phyloP scores from a whole-genome alignment of 2,888 invertebrate species.

The Pedicia rivosa region DNA sequence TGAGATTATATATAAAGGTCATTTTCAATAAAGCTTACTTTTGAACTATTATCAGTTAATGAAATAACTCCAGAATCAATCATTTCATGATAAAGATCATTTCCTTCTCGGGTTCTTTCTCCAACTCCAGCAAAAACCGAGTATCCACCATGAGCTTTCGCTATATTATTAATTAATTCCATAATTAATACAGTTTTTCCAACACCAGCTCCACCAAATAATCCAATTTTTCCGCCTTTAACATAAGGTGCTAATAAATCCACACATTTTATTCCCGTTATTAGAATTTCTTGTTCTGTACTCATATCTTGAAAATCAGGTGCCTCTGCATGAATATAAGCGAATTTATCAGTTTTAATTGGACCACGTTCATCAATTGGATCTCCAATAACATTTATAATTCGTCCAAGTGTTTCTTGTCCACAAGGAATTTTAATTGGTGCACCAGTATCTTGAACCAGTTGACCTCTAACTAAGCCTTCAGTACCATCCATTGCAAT shows the following conservation, averaged over 20 bases:
- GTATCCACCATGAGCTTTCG: conserved; percentile 92
- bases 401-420: conserved; percentile 76
- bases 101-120: conserved; percentile 87
- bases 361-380: conserved; percentile 80
- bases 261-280: conserved; percentile 84
- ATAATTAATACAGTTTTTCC: conserved; percentile 93
- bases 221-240: conserved; percentile 87
- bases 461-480: conserved; percentile 73
- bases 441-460: conserved; percentile 62
- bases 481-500: conserved; percentile 93
- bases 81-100: conserved; percentile 93
- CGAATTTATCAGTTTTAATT: conserved; percentile 56
- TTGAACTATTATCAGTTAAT: conserved; percentile 75
- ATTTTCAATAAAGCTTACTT: conserved; percentile 23
- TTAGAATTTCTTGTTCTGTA: conserved; percentile 79
- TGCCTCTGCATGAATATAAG: conserved; percentile 79
- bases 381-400: conserved; percentile 84
- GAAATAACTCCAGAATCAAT: conserved; percentile 87
- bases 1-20: neutral
- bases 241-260: conserved; percentile 84
- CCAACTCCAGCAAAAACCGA: conserved; percentile 95
- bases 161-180: conserved; percentile 92
- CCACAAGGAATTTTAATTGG: conserved; percentile 89
- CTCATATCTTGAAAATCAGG: conserved; percentile 86
- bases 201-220: conserved; percentile 89